Conservation (phyloP, 2,113 vertebrate genomes). For the Tapirus terrestris region DNA sequence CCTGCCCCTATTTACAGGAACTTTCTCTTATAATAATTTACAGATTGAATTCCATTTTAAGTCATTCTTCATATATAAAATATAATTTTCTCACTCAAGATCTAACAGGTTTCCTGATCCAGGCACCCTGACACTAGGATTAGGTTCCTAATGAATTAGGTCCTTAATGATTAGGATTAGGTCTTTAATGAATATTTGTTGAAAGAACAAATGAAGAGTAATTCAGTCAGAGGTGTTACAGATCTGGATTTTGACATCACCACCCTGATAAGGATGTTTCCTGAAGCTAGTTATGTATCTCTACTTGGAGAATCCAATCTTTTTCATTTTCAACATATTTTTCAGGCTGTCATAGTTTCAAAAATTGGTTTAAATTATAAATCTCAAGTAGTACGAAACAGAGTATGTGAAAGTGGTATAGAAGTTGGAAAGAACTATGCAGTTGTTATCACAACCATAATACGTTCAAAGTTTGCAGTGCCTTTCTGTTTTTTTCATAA, state of each 20-base stretch:
- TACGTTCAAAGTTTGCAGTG: neutral
- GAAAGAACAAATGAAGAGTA: neutral
- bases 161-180: neutral
- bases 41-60: neutral
- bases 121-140: neutral
- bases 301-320: neutral
- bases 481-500: neutral
- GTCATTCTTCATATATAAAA: neutral
- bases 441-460: neutral
- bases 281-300: neutral
- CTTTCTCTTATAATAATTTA: neutral
- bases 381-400: neutral
- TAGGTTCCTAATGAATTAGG: neutral
- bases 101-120: neutral
- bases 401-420: neutral
- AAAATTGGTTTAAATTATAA: neutral
- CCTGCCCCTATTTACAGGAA: neutral
- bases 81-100: neutral
- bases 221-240: neutral
- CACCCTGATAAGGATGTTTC: neutral
- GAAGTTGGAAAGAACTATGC: neutral
- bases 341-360: neutral
- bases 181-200: neutral
- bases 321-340: neutral
- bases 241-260: neutral